Evolutionary conservation across 2,113 vertebrate species (phyloP).

Genomic region (Noturus placidus): DNA sequence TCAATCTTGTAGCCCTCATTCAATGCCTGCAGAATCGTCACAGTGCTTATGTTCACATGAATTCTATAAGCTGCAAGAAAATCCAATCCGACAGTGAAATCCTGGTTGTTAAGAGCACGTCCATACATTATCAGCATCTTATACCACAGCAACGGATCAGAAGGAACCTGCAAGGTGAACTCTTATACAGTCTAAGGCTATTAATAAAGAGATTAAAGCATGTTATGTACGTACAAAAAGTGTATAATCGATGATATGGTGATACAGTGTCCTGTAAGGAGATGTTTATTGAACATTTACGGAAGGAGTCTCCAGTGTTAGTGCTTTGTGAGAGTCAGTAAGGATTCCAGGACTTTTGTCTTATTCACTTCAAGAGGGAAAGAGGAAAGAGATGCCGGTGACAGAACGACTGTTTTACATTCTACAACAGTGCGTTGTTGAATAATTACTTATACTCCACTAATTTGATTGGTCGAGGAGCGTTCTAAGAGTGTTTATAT

Average conservation of each 20-base stretch:
- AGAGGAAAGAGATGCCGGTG: not conserved
- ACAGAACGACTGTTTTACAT: not conserved
- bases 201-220: not conserved
- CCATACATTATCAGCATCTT: not conserved
- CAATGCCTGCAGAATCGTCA: slow-evolving; percentile 79
- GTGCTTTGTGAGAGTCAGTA: not conserved
- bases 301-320: not conserved
- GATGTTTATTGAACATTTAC: not conserved
- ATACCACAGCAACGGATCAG: not conserved
- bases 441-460: no score
- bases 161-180: not conserved
- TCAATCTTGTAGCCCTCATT: slow-evolving; percentile 87
- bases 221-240: not conserved
- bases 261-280: not conserved
- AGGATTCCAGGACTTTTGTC: not conserved
- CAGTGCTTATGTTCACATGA: slow-evolving; percentile 85
- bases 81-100: slow-evolving; percentile 37
- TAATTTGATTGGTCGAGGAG: no score
- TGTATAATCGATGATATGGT: not conserved
- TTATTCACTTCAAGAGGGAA: not conserved
- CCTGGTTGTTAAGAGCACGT: not conserved
- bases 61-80: slow-evolving; percentile 84
- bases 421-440: not conserved
- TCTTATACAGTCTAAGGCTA: not conserved
- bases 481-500: no score